Evolutionary conservation across 2,888 invertebrate species (phyloP), one percentile per base, ranked within the genome.

Genomic region (Pollenia labialis): DNA sequence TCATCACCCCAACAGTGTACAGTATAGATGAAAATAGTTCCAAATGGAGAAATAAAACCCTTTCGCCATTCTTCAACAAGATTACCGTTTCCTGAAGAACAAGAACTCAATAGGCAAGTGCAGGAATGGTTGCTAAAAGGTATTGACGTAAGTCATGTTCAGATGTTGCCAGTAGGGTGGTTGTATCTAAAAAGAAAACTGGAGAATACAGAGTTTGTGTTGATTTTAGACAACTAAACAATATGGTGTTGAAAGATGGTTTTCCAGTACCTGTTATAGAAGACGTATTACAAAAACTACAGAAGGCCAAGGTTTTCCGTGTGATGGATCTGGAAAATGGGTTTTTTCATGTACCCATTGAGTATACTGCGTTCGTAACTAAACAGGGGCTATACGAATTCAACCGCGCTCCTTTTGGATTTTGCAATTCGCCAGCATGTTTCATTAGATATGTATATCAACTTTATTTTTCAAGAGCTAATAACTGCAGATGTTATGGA

Each of bases 171-270:
- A 89, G 90, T 64, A 90, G 89, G 7, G 87, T 90, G 16, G 77
- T 90, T 11, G 50, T 90, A 16, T 89, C 88, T 0, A 87, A 77
- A 52, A 90, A 89, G 60, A 90, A 90, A 79, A 85, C 85, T 46
- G 88, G 88, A 9, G 77, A 79, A 14, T 81, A 89, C 58, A 86
- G 90, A 48, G 68, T 90, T n/a, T 89, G 90, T 48, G 85, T 90
- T 1, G 90, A 90, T 58, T 89, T 80, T 82, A 76, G 87, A 1
- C 77, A 85, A 40, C 32, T 89, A 54, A 89, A 89, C 58, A 62
- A 64, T 18, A 46, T 79, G 48, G 85, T 87, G 9, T 50, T 85
- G 42, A 87, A 80, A 72, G 85, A 85, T 52, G 40, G 80, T n/a
- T 83, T 83, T 77, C 88, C 85, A 62, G 76, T 85, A 48, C 83